Evolutionary conservation across 2,888 invertebrate species (phyloP).

Genomic region (Spialia ferax): DNA sequence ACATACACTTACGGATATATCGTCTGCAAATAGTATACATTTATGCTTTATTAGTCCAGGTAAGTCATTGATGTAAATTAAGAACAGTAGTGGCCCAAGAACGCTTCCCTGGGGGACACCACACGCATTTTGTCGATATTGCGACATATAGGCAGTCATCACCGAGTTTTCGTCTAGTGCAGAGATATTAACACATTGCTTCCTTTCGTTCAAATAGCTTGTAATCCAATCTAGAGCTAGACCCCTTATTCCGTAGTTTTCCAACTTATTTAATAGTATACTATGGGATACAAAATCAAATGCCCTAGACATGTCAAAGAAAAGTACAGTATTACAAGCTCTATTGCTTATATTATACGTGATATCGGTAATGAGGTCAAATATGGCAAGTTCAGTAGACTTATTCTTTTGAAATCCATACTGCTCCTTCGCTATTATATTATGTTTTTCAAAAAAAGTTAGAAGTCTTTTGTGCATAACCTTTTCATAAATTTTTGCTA

Average conservation of each 20-base stretch:
- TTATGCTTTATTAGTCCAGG: too few species aligned
- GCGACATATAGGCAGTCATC: too few species aligned
- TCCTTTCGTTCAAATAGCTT: too few species aligned
- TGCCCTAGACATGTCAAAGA: slow-evolving; percentile 13
- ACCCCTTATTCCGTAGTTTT: neutral
- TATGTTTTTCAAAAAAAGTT: slow-evolving; percentile 4
- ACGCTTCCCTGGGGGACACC: too few species aligned
- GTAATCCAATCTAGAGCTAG: neutral
- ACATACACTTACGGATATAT: too few species aligned
- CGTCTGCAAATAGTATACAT: too few species aligned
- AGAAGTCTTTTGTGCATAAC: neutral
- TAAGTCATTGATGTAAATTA: too few species aligned
- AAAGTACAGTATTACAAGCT: neutral
- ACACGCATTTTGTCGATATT: too few species aligned
- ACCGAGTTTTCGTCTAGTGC: too few species aligned
- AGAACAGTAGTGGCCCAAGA: too few species aligned
- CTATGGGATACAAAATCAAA: slow-evolving; percentile 14
- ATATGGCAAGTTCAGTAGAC: slow-evolving; percentile 5
- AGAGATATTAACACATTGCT: too few species aligned
- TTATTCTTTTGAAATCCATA: slow-evolving; percentile 16
- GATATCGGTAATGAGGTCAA: slow-evolving; percentile 3
- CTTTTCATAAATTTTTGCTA: slow-evolving; percentile 16
- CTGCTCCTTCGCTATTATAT: slow-evolving; percentile 1
- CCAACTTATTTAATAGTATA: neutral
- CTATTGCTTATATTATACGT: neutral